Base-by-base conservation (phyloP, 1,140 invertebrate species). In the Druon quercuslanigerum region DNA sequence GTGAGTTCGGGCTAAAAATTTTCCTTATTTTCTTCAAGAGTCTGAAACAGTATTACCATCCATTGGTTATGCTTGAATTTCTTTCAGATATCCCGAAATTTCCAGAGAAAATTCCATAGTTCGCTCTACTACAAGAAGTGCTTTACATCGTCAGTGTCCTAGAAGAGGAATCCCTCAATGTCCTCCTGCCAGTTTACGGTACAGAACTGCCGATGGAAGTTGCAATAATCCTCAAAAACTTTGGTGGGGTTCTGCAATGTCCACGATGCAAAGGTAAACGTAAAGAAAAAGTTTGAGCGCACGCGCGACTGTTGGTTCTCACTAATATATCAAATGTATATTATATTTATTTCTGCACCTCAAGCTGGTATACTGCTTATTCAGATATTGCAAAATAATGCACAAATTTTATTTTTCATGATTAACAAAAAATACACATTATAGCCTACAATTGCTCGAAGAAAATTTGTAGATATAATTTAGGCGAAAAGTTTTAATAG, bases 201-300 rank as follows among this genome's bases (percentile, higher is more conserved):
- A 96, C 88, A 93, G 97, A 79, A 96, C 96, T 12, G 92, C 95
- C 17, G 96, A 97, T 89, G 96, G 97, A 11, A 96, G 95, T 11
- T 98, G 97, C 89, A 98, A 98, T 90, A 98, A 98, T 91, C 84
- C 94, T 4, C 89, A 93, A 11, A 88, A 95, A 73, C 94, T 94
- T 1, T 93, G 94, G 85, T 96, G 95, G 95, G 98, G 98, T 0
- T 95, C 96, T 16, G 94, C 96, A 6, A 94, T 96, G 91, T 95
- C 95, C 71, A 94, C 96, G 0, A 96, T 97, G 84, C 94, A 96
- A 79, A 92, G 89, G 87, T 90, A 2, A 33, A 8, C 14, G 14
- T 14, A 70, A 66, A 60, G 56, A 51, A 33, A 17, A 57, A 74
- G 20, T 3, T 25, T 25, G 20, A 25, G 20, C 20, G 20, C 3